Percentiles rank a stretch among this genome's conserved stretches.
phyloP scores from a whole-genome alignment of 2,113 vertebrate genomes.

The Siniperca knerii region DNA sequence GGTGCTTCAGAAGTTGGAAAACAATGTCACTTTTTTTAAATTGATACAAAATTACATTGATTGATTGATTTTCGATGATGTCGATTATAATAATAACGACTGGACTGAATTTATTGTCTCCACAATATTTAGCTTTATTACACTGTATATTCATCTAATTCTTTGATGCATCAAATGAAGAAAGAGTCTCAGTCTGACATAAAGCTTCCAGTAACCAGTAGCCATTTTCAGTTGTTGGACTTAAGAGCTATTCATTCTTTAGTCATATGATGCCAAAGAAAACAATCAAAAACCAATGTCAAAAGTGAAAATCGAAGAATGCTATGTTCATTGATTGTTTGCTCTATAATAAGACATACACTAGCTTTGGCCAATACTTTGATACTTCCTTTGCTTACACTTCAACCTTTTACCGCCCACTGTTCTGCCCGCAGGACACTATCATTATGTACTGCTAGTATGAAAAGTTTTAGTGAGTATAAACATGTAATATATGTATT shows the following conservation, averaged over 20 bases:
- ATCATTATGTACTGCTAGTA: not conserved
- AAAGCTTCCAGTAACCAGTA: not conserved
- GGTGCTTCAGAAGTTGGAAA: conserved; percentile 1
- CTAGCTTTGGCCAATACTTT: not conserved
- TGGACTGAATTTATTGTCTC: not conserved
- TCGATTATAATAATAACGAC: not conserved
- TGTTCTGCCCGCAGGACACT: conserved; percentile 2
- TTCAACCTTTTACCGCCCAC: conserved; percentile 7
- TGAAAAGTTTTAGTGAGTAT: not conserved
- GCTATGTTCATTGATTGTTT: conserved; percentile 13
- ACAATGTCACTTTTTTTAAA: not conserved
- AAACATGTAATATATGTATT: not conserved
- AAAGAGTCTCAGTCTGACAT: not conserved
- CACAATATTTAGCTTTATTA: not conserved
- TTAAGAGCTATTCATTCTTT: not conserved
- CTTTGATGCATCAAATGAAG: conserved; percentile 1
- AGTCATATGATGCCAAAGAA: not conserved
- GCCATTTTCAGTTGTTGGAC: not conserved
- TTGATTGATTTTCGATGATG: conserved; percentile 24
- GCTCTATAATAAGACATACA: not conserved
- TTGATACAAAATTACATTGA: not conserved
- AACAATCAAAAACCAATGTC: not conserved
- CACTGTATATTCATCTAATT: not conserved
- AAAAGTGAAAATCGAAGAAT: not conserved
- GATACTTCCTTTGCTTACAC: not conserved